phyloP scores from a whole-genome alignment of 2,113 vertebrate species.

The Datnioides undecimradiatus region DNA sequence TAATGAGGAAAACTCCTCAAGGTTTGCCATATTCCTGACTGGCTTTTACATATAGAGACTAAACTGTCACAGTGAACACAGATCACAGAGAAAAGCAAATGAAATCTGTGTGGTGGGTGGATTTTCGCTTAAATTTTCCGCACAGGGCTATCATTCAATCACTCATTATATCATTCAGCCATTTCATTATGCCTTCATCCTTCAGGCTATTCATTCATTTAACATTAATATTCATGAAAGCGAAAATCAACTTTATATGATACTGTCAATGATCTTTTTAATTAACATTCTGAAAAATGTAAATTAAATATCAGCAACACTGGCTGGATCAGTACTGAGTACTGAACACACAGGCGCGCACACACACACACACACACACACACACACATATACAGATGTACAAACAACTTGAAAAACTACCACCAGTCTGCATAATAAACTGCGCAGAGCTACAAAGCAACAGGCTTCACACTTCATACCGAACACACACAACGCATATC shows the following conservation, averaged over 20 bases:
- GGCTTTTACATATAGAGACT: not conserved
- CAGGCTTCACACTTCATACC: not conserved
- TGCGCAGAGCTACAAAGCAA: not conserved
- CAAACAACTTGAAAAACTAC: not conserved
- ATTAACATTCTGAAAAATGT: constrained; percentile 41
- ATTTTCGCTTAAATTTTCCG: constrained; percentile 26
- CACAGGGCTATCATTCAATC: constrained; percentile 49
- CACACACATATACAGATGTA: not conserved
- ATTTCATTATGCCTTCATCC: constrained; percentile 47
- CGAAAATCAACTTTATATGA: constrained; percentile 45
- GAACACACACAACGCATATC: not conserved
- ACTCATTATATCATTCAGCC: constrained; percentile 46
- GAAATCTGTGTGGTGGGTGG: not conserved
- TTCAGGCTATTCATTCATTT: constrained; percentile 55
- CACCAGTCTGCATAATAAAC: not conserved
- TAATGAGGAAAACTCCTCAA: not conserved
- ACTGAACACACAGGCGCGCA: not conserved
- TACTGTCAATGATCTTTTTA: constrained; percentile 52
- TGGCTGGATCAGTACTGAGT: not conserved
- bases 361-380: not conserved
- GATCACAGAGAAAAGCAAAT: constrained; percentile 3
- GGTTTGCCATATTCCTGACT: not conserved
- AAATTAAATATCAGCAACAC: constrained; percentile 34
- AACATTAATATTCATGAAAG: constrained; percentile 58
- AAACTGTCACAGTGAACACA: not conserved